Conservation (phyloP, 2,797 vertebrate species). For the Masticophis lateralis region DNA sequence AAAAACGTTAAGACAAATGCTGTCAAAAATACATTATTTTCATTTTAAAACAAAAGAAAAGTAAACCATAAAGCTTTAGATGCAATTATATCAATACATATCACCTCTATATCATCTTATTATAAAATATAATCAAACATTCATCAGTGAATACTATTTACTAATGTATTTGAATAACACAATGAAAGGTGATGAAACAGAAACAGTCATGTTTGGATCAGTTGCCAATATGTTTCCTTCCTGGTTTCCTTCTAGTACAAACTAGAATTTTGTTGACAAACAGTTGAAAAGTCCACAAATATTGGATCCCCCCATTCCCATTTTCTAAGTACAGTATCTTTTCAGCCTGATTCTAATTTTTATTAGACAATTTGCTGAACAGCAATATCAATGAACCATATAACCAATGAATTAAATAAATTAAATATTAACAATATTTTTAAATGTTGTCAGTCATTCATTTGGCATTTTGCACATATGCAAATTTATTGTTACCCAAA, state of each 20-base stretch:
- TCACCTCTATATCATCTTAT: background rate
- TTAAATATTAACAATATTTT: slow-evolving; percentile 5
- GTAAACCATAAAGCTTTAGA: background rate
- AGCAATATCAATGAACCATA: slow-evolving; percentile 24
- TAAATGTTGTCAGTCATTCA: slow-evolving; percentile 32
- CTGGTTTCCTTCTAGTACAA: background rate
- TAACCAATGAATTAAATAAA: slow-evolving; percentile 19
- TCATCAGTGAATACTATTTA: background rate
- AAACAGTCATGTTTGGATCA: background rate
- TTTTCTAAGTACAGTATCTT: too few species aligned
- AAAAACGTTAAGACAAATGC: background rate
- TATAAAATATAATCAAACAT: background rate
- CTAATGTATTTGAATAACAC: slow-evolving; percentile 3
- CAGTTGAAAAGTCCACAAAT: background rate
- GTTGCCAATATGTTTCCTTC: background rate
- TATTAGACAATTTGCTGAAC: slow-evolving; percentile 21
- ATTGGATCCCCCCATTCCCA: too few species aligned
- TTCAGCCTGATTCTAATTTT: background rate
- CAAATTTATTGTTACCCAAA: background rate
- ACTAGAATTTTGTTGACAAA: background rate
- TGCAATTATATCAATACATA: background rate
- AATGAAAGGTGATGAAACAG: background rate
- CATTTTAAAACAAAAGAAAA: slow-evolving; percentile 1
- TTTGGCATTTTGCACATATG: background rate
- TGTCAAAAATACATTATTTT: background rate